Base-by-base conservation (phyloP, 2,113 vertebrate genomes). In the Scophthalmus maximus region DNA sequence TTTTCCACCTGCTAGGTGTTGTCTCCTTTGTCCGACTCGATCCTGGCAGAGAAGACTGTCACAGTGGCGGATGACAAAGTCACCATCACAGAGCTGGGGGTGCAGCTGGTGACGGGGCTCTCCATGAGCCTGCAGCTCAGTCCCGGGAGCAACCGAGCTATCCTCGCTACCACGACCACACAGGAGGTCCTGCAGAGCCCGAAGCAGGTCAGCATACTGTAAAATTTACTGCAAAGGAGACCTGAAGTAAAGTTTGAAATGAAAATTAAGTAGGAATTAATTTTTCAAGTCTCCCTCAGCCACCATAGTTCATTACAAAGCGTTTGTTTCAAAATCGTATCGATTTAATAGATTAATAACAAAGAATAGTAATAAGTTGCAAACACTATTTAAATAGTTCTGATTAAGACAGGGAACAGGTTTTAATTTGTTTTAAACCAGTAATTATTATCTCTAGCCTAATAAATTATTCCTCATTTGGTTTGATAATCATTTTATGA, bases 1-100 rank as follows among this genome's bases (percentile, higher is more conserved):
- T n/a, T 29, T 70, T 50, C 5, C 32, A 2, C 11, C 12, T 34
- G 20, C 15, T 82, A 99, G 97, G 97, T 99, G 62, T 78, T 98
- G 76, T 98, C 97, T 67, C 97, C 97, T 3, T 81, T 99, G 56
- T 99, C 97, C 0, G 97, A 98, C 93, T 96, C 97, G 36, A 98
- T 99, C 92, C 91, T 99, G 93, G 98, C 96, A 1, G 98, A 99
- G 93, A 97, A 96, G 90, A 96, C 97, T 0, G 92, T 99, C 70
- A 96, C 94, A 0, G 98, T 99, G 81, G 78, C 95, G 46, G 97
- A 99, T 32, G 97, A 99, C 85, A 97, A 96, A 80, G 98, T 99
- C 84, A 95, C 95, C 11, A 95, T 99, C 89, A 95, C 95, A 5
- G 96, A 97, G 78, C 87, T 99, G 25, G 95, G 96, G 5, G 88